Evolutionary conservation across 2,113 vertebrate species (phyloP).

Genomic region (Tychaedon coryphoeus): DNA sequence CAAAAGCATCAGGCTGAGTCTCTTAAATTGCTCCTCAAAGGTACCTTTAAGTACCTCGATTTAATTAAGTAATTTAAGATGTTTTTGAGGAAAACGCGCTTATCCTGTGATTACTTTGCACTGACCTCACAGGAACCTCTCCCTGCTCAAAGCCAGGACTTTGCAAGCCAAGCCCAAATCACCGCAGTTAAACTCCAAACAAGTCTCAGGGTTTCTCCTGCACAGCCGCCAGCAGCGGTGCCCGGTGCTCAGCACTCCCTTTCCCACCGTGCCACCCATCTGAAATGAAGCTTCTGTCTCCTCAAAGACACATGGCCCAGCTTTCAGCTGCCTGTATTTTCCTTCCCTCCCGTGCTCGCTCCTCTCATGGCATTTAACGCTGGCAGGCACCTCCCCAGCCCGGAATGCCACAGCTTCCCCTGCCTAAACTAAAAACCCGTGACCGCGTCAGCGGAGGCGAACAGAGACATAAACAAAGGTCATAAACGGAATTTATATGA

Average conservation of each 20-base stretch:
- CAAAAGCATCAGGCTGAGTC: neutral
- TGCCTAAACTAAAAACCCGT: neutral
- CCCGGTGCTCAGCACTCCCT: neutral
- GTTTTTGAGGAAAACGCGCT: neutral
- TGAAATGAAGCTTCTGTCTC: neutral
- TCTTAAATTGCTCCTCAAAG: neutral
- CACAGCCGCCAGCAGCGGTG: neutral
- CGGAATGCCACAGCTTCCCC: neutral
- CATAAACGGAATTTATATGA: slow-evolving; percentile 25
- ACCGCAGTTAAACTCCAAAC: neutral
- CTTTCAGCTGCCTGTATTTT: neutral
- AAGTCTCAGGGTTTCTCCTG: neutral
- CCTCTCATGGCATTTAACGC: neutral
- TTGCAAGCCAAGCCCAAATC: neutral
- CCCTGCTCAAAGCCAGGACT: neutral
- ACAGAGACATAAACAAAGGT: neutral
- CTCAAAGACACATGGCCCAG: neutral
- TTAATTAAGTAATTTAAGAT: neutral
- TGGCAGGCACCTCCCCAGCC: neutral
- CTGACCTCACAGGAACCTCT: neutral
- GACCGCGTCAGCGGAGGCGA: neutral
- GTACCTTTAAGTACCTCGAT: too few relatives aligned
- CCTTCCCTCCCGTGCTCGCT: neutral
- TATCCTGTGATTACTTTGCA: neutral
- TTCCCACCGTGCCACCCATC: neutral